Evolutionary conservation across 2,888 invertebrate genomes (phyloP), one percentile per base, ranked within the genome.

Genomic region (Phortica magna): DNA sequence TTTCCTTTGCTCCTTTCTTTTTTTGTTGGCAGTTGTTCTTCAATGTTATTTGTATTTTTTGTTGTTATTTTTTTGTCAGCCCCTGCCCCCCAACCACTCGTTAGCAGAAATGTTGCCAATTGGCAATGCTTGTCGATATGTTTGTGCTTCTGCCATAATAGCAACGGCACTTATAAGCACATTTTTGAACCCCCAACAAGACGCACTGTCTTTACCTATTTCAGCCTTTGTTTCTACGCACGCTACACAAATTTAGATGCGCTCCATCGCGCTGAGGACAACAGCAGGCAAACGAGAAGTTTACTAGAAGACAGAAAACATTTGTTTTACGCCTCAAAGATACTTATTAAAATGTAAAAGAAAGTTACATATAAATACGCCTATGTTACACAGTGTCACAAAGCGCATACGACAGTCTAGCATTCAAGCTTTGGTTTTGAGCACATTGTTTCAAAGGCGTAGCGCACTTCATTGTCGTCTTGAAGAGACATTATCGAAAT

Each of bases 71-170:
- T 48, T 48, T 48, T n/a, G n/a, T n/a, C n/a, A n/a, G 48, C 14
- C 48, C 31, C 31, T 31, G 31, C 31, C 1, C 31, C 31, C 31
- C 31, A 84, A 61, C 5, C 53, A 53, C 12, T n/a, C 10, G 59
- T 41, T 65, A 70, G 43, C 59, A 74, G 84, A 88, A 84, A 82
- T 81, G 81, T 82, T 85, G 85, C 82, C 89, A 89, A 82, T 84
- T 85, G 88, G 84, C 83, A 76, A 83, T 78, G 82, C 78, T 84
- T 84, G 77, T 75, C 78, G 80, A 76, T 82, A 83, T 79, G 73
- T 31, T 48, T 48, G 48, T 48, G 48, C 48, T 14, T 14, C 10
- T 48, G 48, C 48, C 48, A 48, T 48, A 12, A 48, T 48, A 48
- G 48, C 48, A 48, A 12, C 14, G 48, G 5, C 48, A 48, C 48